phyloP scores from a whole-genome alignment of 2,113 vertebrate species.

The Paradisaea rubra region DNA sequence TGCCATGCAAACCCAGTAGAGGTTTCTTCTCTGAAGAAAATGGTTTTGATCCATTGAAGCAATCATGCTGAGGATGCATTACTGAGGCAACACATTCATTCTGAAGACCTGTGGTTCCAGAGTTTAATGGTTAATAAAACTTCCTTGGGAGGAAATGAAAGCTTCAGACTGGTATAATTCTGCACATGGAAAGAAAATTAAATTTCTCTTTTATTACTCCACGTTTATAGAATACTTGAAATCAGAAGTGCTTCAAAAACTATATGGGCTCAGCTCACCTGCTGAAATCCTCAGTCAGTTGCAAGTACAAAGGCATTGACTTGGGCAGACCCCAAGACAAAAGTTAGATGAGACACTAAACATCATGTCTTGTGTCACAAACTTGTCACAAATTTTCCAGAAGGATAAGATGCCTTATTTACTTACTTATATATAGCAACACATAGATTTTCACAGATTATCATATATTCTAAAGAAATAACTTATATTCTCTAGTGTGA shows the following conservation, averaged over 20 bases:
- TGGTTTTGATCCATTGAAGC: neutral
- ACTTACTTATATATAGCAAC: neutral
- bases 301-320: neutral
- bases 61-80: neutral
- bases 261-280: neutral
- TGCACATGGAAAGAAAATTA: neutral
- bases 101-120: neutral
- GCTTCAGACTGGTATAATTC: neutral
- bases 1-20: neutral
- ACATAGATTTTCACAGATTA: neutral
- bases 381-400: neutral
- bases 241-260: neutral
- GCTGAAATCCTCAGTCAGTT: neutral
- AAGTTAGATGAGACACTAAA: neutral
- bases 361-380: neutral
- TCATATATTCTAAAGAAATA: neutral
- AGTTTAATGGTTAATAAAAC: neutral
- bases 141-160: neutral
- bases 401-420: neutral
- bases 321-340: neutral
- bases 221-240: neutral
- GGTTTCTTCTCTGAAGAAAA: neutral
- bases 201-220: neutral
- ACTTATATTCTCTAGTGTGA: neutral
- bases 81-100: neutral